These are phyloP conservation scores for Eupsittula cactorum DNA, from an alignment of 2,113 vertebrate genomes.

Conservation along the genomic window DNA sequence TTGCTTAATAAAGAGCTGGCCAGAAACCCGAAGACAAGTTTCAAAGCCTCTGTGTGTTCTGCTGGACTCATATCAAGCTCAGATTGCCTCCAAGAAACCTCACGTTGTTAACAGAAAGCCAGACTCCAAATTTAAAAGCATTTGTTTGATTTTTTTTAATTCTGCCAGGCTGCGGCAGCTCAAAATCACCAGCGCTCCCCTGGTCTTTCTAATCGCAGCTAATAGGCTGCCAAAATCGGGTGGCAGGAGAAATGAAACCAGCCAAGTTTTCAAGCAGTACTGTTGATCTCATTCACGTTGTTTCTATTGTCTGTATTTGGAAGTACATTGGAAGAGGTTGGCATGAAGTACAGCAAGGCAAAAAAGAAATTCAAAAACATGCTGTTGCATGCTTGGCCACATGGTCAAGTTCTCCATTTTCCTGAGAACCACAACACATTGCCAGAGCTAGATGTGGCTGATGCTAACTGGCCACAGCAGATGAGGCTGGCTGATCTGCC, in stretches of 20 bases:
- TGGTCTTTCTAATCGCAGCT: not conserved
- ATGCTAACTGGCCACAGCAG: not conserved
- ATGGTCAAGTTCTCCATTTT: not conserved
- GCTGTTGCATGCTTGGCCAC: not conserved
- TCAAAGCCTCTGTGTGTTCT: slow-evolving; percentile 29
- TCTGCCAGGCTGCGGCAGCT: not conserved
- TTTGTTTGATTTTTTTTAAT: not conserved
- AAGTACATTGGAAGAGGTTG: not conserved
- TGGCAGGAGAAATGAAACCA: not conserved
- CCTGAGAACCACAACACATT: not conserved
- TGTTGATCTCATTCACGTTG: not conserved
- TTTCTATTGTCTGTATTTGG: not conserved
- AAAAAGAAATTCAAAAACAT: not conserved
- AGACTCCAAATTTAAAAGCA: not conserved
- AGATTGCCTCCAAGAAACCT: not conserved
- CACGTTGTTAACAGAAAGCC: not conserved
- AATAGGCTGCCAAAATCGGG: not conserved
- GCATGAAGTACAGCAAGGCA: not conserved
- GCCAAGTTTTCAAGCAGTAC: not conserved
- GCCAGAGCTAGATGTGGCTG: not conserved
- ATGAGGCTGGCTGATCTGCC: not conserved
- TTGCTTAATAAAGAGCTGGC: not conserved
- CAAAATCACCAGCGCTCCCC: not conserved
- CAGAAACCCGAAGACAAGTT: slow-evolving; percentile 4
- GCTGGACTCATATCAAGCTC: not conserved